Base-by-base conservation (phyloP, 2,888 invertebrate genomes). In the Perizoma flavofasciatum region DNA sequence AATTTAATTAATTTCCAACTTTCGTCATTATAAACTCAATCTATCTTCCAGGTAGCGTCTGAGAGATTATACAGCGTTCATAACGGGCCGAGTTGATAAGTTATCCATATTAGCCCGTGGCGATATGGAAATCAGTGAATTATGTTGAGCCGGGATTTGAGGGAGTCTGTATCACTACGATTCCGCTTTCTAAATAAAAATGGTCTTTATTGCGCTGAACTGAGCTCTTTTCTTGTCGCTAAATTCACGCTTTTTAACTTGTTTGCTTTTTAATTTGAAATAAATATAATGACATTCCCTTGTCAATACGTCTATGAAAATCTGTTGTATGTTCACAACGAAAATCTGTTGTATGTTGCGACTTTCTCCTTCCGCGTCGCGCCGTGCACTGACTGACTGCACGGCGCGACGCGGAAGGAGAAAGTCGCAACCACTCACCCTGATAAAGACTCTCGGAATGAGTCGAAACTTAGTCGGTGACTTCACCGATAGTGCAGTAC, bases 71-170 rank as follows among this genome's bases (percentile, higher is more conserved):
- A 34, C 43, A 11, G 59, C 65, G 61, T 64, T 66, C 61, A 65
- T 64, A 65, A 60, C 61, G 53, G 62, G 67, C 55, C 66, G 61
- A 53, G 66, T 66, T 58, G 68, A 74, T 70, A 79, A 77, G 64
- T 73, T 69, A 69, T 67, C 71, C 73, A 68, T 70, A 77, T 74
- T 71, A 76, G 66, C 58, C 56, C 63, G 44, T 50, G 64, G 52
- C 65, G 65, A 68, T 71, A 72, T 73, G 73, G 66, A 77, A 81
- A 81, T 79, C 72, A 72, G 63, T 64, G 74, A 82, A 75, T 83
- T 81, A 86, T 79, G 79, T 71, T 78, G 79, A 83, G 75, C 78
- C 70, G 61, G 79, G 81, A 78, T 80, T 81, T 59, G 11, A 49
- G 41, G n/a, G 57, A 35, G 41, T 46, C 52, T 49, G 51, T 55